A percentile compares a stretch with the other conserved stretches of the same genome.
Evolutionary conservation across 92 coral and sea anemone species (phyloP).

Genomic region (Phenganax subtilis): DNA sequence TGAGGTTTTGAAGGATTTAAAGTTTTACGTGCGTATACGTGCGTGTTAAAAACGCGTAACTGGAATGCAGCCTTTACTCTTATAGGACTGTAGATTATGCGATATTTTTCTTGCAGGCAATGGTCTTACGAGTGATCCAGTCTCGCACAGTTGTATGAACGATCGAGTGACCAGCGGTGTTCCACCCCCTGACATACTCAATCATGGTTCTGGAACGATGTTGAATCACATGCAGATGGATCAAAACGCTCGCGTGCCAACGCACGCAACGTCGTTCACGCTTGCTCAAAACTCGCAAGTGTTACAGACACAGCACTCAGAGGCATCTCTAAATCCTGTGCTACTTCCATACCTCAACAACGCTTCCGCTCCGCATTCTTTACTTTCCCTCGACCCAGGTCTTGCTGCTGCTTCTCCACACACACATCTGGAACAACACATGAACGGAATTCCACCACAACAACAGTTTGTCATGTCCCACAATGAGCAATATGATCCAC

Average conservation of each 20-base stretch:
- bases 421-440: slow-evolving; percentile 26
- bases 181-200: slow-evolving; percentile 24
- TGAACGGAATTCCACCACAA: slow-evolving; percentile 35
- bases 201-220: slow-evolving; percentile 28
- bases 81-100: not conserved
- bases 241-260: slow-evolving; percentile 19
- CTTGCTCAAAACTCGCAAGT: slow-evolving; percentile 14
- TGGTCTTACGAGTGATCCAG: slow-evolving; percentile 32
- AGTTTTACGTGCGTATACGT: too few species aligned
- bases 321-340: slow-evolving; percentile 15
- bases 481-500: slow-evolving; percentile 35
- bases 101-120: slow-evolving; percentile 7
- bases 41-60: too few species aligned
- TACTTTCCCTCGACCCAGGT: slow-evolving; percentile 30
- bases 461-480: slow-evolving; percentile 29
- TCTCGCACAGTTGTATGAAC: not conserved
- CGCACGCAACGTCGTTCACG: slow-evolving; percentile 15
- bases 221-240: slow-evolving; percentile 36
- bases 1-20: too few species aligned
- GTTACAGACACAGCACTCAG: slow-evolving; percentile 23
- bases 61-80: not conserved
- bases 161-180: slow-evolving; percentile 22
- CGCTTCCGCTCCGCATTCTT: slow-evolving; percentile 21
- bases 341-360: slow-evolving; percentile 29
- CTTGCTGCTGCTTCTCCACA: slow-evolving; percentile 7